Evolutionary conservation across 2,888 invertebrate genomes (phyloP).

Genomic region (Glyphotaelius pellucidus): DNA sequence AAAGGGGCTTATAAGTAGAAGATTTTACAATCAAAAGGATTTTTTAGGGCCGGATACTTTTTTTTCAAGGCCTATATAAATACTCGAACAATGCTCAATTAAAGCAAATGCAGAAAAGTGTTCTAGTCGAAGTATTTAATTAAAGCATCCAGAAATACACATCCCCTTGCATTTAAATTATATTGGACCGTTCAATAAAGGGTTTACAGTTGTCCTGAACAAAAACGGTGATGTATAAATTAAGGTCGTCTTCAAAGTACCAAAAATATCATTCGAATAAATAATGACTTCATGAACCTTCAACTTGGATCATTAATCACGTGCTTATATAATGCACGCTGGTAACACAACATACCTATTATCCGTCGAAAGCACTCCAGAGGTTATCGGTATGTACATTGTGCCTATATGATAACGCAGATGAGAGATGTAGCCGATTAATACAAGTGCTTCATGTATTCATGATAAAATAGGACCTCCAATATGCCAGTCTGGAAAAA

Average conservation of each 20-base stretch:
- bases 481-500: not conserved
- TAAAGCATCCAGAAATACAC: too few species aligned
- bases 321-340: not conserved
- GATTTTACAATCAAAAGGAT: too few species aligned
- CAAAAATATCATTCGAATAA: not conserved
- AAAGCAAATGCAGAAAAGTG: too few species aligned
- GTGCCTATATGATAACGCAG: conserved; percentile 16
- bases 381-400: not conserved
- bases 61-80: too few species aligned
- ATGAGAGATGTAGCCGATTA: conserved; percentile 25
- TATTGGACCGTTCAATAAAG: too few species aligned
- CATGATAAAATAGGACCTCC: conserved; percentile 1
- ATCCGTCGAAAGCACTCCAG: not conserved
- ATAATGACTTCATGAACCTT: not conserved
- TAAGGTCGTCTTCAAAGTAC: not conserved
- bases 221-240: too few species aligned
- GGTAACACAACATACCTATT: not conserved
- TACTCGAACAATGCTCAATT: too few species aligned
- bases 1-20: too few species aligned
- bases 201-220: too few species aligned
- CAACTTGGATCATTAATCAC: not conserved
- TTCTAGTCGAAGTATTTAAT: too few species aligned
- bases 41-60: too few species aligned
- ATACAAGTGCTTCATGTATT: conserved; percentile 18
- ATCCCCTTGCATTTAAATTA: too few species aligned